Percentiles rank a stretch among this genome's conserved stretches.
Conservation (phyloP, 2,797 vertebrate genomes). For the Anableps anableps region DNA sequence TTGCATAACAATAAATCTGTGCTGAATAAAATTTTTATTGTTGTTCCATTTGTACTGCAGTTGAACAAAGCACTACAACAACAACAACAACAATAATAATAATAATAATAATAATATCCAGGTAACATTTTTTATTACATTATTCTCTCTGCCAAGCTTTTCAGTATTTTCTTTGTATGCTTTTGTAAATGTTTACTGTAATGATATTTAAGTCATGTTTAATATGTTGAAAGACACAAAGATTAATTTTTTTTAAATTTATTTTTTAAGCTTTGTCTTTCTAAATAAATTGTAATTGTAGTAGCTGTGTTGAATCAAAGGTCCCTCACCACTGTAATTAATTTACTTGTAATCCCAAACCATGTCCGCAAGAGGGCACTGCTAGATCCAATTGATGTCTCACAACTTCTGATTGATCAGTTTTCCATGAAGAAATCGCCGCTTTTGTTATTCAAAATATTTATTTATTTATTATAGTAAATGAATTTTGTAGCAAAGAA, state of each 20-base stretch:
- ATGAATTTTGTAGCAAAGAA: slow-evolving; percentile 2
- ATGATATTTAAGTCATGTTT: not conserved
- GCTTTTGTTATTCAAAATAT: not conserved
- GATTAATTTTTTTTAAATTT: too few relatives aligned
- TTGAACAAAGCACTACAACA: too few relatives aligned
- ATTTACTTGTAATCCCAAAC: not conserved
- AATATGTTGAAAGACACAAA: not conserved
- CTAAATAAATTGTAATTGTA: not conserved
- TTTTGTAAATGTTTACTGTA: not conserved
- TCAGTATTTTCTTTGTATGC: not conserved
- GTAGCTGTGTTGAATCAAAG: too few relatives aligned
- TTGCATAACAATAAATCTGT: too few relatives aligned
- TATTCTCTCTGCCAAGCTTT: not conserved
- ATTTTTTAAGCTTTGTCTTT: too few relatives aligned
- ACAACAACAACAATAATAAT: too few relatives aligned
- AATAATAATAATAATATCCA: not conserved
- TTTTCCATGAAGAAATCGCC: not conserved
- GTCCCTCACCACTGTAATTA: not conserved
- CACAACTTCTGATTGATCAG: too few relatives aligned
- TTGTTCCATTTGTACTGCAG: too few relatives aligned
- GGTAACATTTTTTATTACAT: not conserved
- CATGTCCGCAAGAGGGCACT: slow-evolving; percentile 38
- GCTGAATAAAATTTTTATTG: too few relatives aligned
- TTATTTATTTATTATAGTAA: not conserved
- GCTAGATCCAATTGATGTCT: slow-evolving; percentile 11